Conservation (phyloP, 1,140 invertebrate species). For the Eubasilissa regina region DNA sequence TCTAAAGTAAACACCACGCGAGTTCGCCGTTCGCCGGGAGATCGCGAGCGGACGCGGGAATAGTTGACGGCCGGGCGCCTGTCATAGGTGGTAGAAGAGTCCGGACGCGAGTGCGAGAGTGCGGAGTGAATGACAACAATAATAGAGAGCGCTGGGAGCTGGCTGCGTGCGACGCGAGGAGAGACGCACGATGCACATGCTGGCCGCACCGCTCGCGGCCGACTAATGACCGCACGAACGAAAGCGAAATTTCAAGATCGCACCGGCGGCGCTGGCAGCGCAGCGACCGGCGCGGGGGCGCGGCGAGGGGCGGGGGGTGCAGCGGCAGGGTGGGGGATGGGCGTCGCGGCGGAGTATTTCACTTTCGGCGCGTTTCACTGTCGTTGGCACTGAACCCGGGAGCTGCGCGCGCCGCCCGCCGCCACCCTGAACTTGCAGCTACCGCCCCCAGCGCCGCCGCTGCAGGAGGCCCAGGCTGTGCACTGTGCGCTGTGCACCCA, state of each 20-base stretch:
- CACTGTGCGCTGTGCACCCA: background rate
- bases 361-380: conserved; percentile 60
- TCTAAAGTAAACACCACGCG: conserved; percentile 16
- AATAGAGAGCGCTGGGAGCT: conserved; percentile 31
- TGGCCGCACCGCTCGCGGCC: conserved; percentile 70
- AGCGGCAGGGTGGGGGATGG: conserved; percentile 39
- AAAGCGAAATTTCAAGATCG: conserved; percentile 75
- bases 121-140: conserved; percentile 37
- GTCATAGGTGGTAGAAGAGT: conserved; percentile 27
- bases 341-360: conserved; percentile 51
- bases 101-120: conserved; percentile 12
- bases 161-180: conserved; percentile 38
- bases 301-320: conserved; percentile 54
- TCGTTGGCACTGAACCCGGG: conserved; percentile 59
- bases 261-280: conserved; percentile 63
- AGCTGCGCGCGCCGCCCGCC: conserved; percentile 3
- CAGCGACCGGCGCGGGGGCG: conserved; percentile 50
- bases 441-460: conserved; percentile 22
- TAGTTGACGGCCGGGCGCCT: conserved; percentile 6
- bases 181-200: conserved; percentile 64
- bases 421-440: conserved; percentile 2
- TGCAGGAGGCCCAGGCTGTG: background rate
- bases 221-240: conserved; percentile 72
- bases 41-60: conserved; percentile 8
- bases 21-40: background rate